Evolutionary conservation across 2,113 vertebrate genomes (phyloP).

Genomic region (Phocoena phocoena): DNA sequence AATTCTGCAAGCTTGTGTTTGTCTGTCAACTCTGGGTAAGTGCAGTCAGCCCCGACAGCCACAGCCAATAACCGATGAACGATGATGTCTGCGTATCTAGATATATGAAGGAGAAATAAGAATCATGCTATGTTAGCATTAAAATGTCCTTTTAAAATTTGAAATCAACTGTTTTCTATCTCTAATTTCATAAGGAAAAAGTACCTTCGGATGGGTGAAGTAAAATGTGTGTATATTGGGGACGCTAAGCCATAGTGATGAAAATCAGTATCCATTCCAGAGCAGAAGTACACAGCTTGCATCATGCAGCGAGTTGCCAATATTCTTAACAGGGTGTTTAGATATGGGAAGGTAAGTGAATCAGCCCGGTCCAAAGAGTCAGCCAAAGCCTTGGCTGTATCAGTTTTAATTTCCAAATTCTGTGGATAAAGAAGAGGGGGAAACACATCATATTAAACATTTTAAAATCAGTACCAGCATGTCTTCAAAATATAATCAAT

Average conservation of each 20-base stretch:
- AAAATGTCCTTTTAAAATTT: background rate
- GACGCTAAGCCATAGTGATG: conserved; percentile 98
- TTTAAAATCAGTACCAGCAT: background rate
- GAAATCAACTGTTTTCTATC: background rate
- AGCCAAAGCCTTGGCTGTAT: conserved; percentile 96
- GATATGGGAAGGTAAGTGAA: conserved; percentile 88
- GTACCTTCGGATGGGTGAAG: conserved; percentile 97
- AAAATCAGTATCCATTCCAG: conserved; percentile 97
- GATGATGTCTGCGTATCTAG: conserved; percentile 94
- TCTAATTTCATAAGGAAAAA: background rate
- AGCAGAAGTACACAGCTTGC: conserved; percentile 99
- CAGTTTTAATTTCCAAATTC: conserved; percentile 91
- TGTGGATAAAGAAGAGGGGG: conserved; percentile 70
- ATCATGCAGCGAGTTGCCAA: conserved; percentile 98
- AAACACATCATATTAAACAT: background rate
- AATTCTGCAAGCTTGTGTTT: conserved; percentile 94
- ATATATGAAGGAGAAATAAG: background rate
- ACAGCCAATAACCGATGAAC: conserved; percentile 96
- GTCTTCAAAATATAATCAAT: conserved; percentile 18
- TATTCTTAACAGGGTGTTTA: conserved; percentile 95
- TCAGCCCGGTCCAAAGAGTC: conserved; percentile 93
- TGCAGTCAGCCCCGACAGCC: conserved; percentile 92
- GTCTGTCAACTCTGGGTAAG: conserved; percentile 95
- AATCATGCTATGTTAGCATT: background rate
- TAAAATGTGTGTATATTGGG: conserved; percentile 98